A percentile compares a stretch with the other conserved stretches of the same genome.
phyloP scores from a whole-genome alignment of 2,113 vertebrate genomes.

The Agelaius tricolor region DNA sequence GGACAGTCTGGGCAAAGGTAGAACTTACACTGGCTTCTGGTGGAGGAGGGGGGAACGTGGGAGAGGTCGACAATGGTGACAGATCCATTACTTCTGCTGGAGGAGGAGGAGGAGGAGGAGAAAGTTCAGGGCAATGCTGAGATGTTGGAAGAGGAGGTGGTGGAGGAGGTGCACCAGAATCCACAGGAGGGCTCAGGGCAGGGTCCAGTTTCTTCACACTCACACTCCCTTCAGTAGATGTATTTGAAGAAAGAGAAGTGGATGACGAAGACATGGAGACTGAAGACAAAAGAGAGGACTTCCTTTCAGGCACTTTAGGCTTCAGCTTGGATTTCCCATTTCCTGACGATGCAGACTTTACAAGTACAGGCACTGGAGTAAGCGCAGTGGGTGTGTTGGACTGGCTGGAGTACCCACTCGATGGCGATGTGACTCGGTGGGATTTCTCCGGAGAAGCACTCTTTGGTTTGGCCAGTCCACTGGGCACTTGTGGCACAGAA shows the following conservation, averaged over 20 bases:
- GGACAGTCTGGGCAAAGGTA: conserved; percentile 60
- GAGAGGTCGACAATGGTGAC: conserved; percentile 55
- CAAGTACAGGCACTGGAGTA: conserved; percentile 88
- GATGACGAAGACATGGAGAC: conserved; percentile 92
- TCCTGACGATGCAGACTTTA: conserved; percentile 84
- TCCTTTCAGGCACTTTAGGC: conserved; percentile 94
- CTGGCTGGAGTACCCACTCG: conserved; percentile 97
- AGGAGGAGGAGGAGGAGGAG: conserved; percentile 74
- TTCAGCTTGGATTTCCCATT: conserved; percentile 82
- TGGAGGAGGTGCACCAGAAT: conserved; percentile 57
- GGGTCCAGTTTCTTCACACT: conserved; percentile 58
- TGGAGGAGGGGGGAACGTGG: conserved; percentile 76
- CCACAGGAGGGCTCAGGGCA: conserved; percentile 27
- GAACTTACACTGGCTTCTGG: conserved; percentile 77
- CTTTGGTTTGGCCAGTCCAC: conserved; percentile 78
- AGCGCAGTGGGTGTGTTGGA: conserved; percentile 96
- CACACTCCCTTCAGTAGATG: conserved; percentile 83
- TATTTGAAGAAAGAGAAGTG: conserved; percentile 93
- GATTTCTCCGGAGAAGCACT: conserved; percentile 87
- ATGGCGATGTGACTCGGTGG: conserved; percentile 92
- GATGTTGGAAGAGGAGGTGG: conserved; percentile 33
- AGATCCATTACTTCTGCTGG: conserved; percentile 21
- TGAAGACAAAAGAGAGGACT: conserved; percentile 92
- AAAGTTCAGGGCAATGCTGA: not conserved
- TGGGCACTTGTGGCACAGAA: conserved; percentile 61